Base-by-base conservation (phyloP, 2,888 invertebrate genomes). In the Microctonus hyperodae region DNA sequence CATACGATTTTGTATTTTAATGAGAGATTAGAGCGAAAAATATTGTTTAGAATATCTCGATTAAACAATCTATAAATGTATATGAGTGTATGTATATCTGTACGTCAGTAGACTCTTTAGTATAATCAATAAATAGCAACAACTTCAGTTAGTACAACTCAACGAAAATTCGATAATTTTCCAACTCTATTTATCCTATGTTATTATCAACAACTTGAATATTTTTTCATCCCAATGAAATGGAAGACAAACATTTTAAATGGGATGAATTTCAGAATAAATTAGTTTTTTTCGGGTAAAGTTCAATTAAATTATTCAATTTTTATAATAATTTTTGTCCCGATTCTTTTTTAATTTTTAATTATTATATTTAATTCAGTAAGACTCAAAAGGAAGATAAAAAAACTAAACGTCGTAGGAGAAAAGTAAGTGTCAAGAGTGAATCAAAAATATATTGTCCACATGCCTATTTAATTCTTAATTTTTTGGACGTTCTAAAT, bases 211-310 rank as follows among this genome's bases (percentile, higher is more conserved):
- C 33, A 44, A 16, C 16, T 44, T 7, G 20, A 44, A 44, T 16
- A 16, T 4, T 16, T 20, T 44, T n/a, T 6, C 16, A 20, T 44
- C 9, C 16, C 20, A n/a, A 16, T 13, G 37, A 53, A 16, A 13
- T 65, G 64, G 72, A 70, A 51, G 74, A 78, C 11, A 76, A 72
- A 59, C 67, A 70, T 64, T 82, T 79, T 67, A 68, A 70, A 10
- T 82, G 82, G 82, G 79, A 82, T 64, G 79, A 81, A 33, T 65
- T 70, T 64, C 63, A 63, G 10, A 74, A 79, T 50, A 72, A 69
- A 37, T 65, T 81, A 31, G 61, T 70, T 11, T 62, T 78, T 58
- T 57, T 74, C 23, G 72, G 77, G 82, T 82, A 76, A 70, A 61
- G 40, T 37, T 31, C 28, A 37, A 13, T 56, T 31, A 20, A 20